phyloP scores from a whole-genome alignment of 2,113 vertebrate genomes.

The Uropsilus gracilis region DNA sequence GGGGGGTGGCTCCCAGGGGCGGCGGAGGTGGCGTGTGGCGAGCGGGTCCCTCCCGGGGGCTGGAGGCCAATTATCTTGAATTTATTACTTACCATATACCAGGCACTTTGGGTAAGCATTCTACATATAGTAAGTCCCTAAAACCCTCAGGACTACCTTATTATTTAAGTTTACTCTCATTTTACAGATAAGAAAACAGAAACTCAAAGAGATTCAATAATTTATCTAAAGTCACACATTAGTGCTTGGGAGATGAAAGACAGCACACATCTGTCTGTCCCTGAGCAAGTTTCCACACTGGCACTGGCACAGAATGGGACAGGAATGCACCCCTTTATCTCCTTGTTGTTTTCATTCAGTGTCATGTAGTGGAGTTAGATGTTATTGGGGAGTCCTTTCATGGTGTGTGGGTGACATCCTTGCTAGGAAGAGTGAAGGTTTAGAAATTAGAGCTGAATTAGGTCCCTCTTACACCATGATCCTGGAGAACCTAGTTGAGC shows the following conservation, averaged over 20 bases:
- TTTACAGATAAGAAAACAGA: not conserved
- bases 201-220: not conserved
- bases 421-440: not conserved
- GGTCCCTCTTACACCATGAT: not conserved
- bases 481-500: too few relatives aligned
- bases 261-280: accelerated
- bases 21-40: too few relatives aligned
- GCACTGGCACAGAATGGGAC: not conserved
- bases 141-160: not conserved
- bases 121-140: accelerated
- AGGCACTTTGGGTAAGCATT: not conserved
- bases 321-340: accelerated
- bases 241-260: accelerated
- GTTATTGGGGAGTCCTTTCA: not conserved
- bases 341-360: not conserved
- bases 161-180: not conserved
- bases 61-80: too few relatives aligned
- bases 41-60: too few relatives aligned
- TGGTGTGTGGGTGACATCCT: too few relatives aligned
- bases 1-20: too few relatives aligned
- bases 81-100: not conserved
- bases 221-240: not conserved
- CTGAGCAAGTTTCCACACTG: not conserved
- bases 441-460: not conserved
- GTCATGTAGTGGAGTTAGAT: accelerated